Base-by-base conservation (phyloP, 2,888 invertebrate species). In the Rhyacophila evoluta region DNA sequence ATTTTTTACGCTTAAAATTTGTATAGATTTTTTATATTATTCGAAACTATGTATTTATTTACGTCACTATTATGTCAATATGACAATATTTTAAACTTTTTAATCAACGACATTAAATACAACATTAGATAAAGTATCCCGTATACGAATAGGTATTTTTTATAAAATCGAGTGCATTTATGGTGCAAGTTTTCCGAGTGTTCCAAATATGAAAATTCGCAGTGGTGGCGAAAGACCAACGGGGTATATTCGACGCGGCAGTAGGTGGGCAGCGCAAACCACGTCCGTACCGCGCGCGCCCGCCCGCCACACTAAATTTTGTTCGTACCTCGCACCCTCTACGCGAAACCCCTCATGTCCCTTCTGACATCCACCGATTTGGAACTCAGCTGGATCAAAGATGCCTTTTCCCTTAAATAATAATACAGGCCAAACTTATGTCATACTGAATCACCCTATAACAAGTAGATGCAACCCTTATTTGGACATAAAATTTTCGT, bases 281-380 rank as follows among this genome's bases (percentile, higher is more conserved):
- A 87, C 86, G 84, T 83, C 83, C 84, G 82, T 84, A 84, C 86
- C 87, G 81, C 84, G 67, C 81, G 78, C 79, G 77, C 81, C 79
- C 81, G 76, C 77, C 77, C 77, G 77, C 79, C 72, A 71, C 77
- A 55, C 55, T 55, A 19, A 36, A 70, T 55, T 25, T 25, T 55
- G 19, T 19, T 8, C 19, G 70, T 11, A 15, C 70, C 70, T 29
- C 70, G 33, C 70, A 70, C 70, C 76, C 72, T 12, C 27, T 19
- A 55, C 19, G 55, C 55, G 55, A 55, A 55, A 8, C 55, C 55
- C 55, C 55, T 15, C 55, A 10, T 55, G 55, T 55, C 55, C 55
- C 55, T 55, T 55, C 19, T 55, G 55, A 55, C 55, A 55, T 55
- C 25, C 55, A 15, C 55, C 55, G 19, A 19, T 55, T 15, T 55